Percentiles rank a stretch among this genome's conserved stretches.
These are phyloP conservation scores for Saguinus imperator DNA, from an alignment of 2,113 vertebrate genomes.

Conservation along the genomic window DNA sequence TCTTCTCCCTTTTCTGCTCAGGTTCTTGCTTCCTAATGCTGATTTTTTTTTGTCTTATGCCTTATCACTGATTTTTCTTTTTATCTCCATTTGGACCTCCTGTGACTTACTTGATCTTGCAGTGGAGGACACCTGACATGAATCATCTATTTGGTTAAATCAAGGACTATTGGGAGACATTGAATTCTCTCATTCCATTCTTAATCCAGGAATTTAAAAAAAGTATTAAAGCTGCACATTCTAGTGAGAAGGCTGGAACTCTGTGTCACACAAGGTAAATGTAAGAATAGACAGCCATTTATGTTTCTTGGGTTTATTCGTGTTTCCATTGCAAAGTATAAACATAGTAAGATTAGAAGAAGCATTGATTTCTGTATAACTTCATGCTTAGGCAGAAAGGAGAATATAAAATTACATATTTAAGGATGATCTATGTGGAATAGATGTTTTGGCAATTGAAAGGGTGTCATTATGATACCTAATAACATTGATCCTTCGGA, in stretches of 20 bases:
- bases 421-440: neutral
- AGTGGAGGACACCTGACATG: neutral
- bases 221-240: slow-evolving; percentile 4
- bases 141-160: slow-evolving; percentile 1
- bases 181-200: slow-evolving; percentile 14
- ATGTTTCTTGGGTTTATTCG: neutral
- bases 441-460: neutral
- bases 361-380: neutral
- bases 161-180: neutral
- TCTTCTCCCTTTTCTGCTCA: neutral
- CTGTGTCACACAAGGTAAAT: neutral
- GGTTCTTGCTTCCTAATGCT: neutral
- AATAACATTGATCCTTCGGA: slow-evolving; percentile 55
- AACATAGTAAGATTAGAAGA: slow-evolving; percentile 15
- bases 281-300: neutral
- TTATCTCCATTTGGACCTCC: neutral
- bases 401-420: slow-evolving; percentile 13
- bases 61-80: neutral
- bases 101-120: neutral
- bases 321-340: slow-evolving; percentile 6
- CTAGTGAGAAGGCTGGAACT: neutral
- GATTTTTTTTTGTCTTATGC: neutral
- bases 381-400: neutral
- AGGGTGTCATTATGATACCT: neutral
- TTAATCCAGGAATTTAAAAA: slow-evolving; percentile 26